A percentile compares a stretch with the other conserved stretches of the same genome.
Conservation (phyloP, 1,140 invertebrate genomes). For the Panagrolaimus sp. region DNA sequence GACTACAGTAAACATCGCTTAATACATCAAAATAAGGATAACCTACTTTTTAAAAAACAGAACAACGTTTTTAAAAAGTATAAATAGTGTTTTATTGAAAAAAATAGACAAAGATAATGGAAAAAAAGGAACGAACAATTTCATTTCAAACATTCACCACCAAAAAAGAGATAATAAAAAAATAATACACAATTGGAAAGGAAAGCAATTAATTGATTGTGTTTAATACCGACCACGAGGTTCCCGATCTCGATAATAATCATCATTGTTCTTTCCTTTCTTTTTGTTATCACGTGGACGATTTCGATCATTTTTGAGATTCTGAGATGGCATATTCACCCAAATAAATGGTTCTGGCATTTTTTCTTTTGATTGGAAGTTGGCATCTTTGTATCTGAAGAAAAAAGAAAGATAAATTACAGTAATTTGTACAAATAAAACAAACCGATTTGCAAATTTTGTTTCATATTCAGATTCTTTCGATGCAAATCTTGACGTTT, state of each 20-base stretch:
- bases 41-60: no score
- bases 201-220: no score
- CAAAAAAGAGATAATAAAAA: no score
- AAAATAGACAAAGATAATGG: no score
- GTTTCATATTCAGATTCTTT: conserved; percentile 2
- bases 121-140: no score
- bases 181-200: no score
- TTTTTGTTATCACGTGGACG: conserved; percentile 4
- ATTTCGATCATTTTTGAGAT: background rate
- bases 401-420: background rate
- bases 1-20: no score
- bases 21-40: no score
- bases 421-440: background rate
- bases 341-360: background rate
- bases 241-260: background rate
- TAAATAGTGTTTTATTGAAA: no score
- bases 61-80: no score
- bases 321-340: background rate
- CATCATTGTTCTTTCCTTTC: background rate
- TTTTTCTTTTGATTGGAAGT: background rate
- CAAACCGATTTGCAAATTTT: conserved; percentile 4
- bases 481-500: background rate
- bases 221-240: no score
- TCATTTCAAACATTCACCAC: no score
- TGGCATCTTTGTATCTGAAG: conserved; percentile 8